Evolutionary conservation across 2,888 invertebrate genomes (phyloP).

Genomic region (Tetragonula carbonaria): DNA sequence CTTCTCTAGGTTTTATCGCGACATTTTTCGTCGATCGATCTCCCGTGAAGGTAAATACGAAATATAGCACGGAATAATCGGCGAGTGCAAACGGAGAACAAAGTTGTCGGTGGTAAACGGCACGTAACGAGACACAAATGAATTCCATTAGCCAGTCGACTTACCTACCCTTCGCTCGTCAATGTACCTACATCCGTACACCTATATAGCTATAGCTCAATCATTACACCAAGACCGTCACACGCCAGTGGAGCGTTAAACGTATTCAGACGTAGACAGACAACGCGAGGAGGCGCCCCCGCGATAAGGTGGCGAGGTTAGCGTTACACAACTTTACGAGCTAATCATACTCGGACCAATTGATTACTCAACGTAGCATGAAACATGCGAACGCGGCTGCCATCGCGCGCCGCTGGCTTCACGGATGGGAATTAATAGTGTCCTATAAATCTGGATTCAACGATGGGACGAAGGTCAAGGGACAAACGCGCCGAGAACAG

Average conservation of each 20-base stretch:
- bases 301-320: slow-evolving; percentile 57
- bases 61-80: slow-evolving; percentile 8
- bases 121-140: slow-evolving; percentile 34
- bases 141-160: slow-evolving; percentile 39
- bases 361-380: slow-evolving; percentile 62
- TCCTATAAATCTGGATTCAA: slow-evolving; percentile 48
- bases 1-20: not conserved
- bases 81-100: not conserved
- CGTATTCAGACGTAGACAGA: slow-evolving; percentile 58
- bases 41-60: not conserved
- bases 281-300: slow-evolving; percentile 33
- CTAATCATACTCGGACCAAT: slow-evolving; percentile 60
- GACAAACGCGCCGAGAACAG: not conserved
- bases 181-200: slow-evolving; percentile 10
- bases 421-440: slow-evolving; percentile 46
- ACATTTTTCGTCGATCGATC: not conserved
- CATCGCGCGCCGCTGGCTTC: slow-evolving; percentile 16
- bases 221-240: slow-evolving; percentile 57
- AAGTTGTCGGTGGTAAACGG: slow-evolving; percentile 25
- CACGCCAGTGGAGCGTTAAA: slow-evolving; percentile 55
- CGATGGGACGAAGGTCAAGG: slow-evolving; percentile 16
- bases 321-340: slow-evolving; percentile 59
- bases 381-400: slow-evolving; percentile 54
- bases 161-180: slow-evolving; percentile 23
- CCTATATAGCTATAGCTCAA: slow-evolving; percentile 51